Evolutionary conservation across 2,113 vertebrate species (phyloP), one percentile per base, ranked within the genome.

Genomic region (Speoplatyrhinus poulsoni): DNA sequence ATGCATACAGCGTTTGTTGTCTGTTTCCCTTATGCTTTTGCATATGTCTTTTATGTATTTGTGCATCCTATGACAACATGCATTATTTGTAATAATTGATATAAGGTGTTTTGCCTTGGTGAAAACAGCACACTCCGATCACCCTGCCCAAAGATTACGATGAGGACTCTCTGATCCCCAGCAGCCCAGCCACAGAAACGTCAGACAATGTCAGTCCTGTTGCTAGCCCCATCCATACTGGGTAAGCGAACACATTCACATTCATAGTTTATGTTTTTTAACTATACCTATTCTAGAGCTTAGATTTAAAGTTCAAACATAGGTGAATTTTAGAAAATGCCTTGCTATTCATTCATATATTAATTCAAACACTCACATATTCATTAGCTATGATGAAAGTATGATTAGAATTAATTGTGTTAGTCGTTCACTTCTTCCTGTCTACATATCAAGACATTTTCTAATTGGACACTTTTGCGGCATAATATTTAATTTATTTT

Each of bases 121-220:
- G 63, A 65, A 78, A 69, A 57, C 87, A 94, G 92, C 92, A 93
- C 80, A 93, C 91, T 0, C 92, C 93, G 11, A 15, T 88, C 86
- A 92, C 93, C 0, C 79, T 94, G 66, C 94, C 94, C 60, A 98
- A 96, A 74, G 97, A 99, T 67, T 96, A 97, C 0, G 98, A 99
- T 0, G 98, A 99, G 46, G 96, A 98, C 75, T 98, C 98, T 0
- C 94, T 98, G 11, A 97, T 98, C 83, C 98, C 98, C 70, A 98
- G 97, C 92, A 98, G 97, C 81, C 98, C 97, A 0, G 98, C 98
- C 16, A 99, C 98, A 0, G 98, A 99, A 90, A 98, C 98, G 32
- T 98, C 97, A 0, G 97, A 99, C 75, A 99, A 99, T 74, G 97
- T 99, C 91, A 99, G 98, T 86, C 98, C 98, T 0, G 96, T 98